These are phyloP conservation scores for Yponomeuta plumbellus DNA, from an alignment of 2,888 invertebrate genomes.

Conservation along the genomic window DNA sequence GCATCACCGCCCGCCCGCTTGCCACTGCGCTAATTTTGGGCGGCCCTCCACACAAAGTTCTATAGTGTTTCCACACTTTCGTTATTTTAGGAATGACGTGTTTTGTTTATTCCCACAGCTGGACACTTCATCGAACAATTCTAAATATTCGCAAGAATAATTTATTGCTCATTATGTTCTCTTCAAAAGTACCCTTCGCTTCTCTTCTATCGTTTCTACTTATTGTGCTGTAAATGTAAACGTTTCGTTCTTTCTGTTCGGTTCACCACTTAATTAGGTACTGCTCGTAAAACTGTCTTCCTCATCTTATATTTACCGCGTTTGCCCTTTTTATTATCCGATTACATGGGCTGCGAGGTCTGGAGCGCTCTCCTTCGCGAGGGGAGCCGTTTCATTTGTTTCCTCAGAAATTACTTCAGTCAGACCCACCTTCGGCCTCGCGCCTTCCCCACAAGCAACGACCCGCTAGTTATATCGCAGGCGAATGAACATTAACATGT, in stretches of 20 bases:
- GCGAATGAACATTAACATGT: constrained; percentile 41
- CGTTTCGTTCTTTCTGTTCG: constrained; percentile 67
- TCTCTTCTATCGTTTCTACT: constrained; percentile 25
- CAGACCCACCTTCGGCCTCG: constrained; percentile 41
- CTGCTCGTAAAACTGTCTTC: constrained; percentile 76
- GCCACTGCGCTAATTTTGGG: constrained; percentile 47
- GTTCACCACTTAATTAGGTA: constrained; percentile 76
- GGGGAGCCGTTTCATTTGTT: constrained; percentile 76
- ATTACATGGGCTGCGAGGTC: constrained; percentile 74
- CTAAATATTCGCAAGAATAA: neutral
- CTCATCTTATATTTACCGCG: constrained; percentile 77
- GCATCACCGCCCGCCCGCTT: constrained; percentile 43
- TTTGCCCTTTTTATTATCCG: constrained; percentile 77
- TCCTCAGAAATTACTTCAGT: constrained; percentile 71
- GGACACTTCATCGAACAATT: constrained; percentile 1
- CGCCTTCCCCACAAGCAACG: constrained; percentile 28
- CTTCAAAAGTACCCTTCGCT: neutral
- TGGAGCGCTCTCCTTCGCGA: constrained; percentile 67
- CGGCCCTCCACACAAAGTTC: constrained; percentile 34
- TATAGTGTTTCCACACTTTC: constrained; percentile 18
- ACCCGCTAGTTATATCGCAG: constrained; percentile 34
- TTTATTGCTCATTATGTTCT: neutral
- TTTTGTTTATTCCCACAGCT: constrained; percentile 6
- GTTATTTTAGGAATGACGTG: constrained; percentile 12
- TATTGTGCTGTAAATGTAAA: constrained; percentile 60